A percentile compares a stretch with the other conserved stretches of the same genome.
phyloP scores from a whole-genome alignment of 92 coral and sea anemone genomes.

The Pocillopora meandrina region DNA sequence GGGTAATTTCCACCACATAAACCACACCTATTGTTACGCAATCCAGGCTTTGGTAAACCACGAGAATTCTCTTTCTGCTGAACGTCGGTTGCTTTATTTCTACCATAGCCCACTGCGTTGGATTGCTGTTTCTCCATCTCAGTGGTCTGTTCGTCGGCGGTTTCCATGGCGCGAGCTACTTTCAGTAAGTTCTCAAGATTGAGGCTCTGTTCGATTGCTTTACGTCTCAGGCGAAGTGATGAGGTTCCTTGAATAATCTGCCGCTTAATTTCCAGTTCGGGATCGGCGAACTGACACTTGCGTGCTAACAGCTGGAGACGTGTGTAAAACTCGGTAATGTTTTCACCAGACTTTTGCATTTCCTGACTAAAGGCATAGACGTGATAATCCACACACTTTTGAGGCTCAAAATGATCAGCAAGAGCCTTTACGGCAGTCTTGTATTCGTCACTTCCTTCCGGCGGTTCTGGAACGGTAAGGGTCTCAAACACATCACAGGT shows the following conservation, averaged over 20 bases:
- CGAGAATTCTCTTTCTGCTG: slow-evolving; percentile 5
- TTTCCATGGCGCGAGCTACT: slow-evolving; percentile 60
- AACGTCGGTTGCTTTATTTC: slow-evolving; percentile 16
- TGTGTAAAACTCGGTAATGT: slow-evolving; percentile 45
- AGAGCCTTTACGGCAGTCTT: slow-evolving; percentile 39
- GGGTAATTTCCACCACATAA: slow-evolving; percentile 60
- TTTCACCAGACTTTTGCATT: slow-evolving; percentile 52
- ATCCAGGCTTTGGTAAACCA: slow-evolving; percentile 6
- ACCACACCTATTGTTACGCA: slow-evolving; percentile 43
- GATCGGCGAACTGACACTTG: slow-evolving; percentile 27
- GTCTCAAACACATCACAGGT: slow-evolving; percentile 59
- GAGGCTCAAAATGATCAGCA: slow-evolving; percentile 46
- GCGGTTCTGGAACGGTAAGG: slow-evolving; percentile 45
- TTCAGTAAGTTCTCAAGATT: slow-evolving; percentile 48
- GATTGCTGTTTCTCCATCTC: slow-evolving; percentile 60
- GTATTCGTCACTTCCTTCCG: slow-evolving; percentile 42
- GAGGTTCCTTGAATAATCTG: slow-evolving; percentile 59
- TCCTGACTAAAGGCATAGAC: slow-evolving; percentile 36
- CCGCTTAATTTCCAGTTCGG: slow-evolving; percentile 41
- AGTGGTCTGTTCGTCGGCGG: slow-evolving; percentile 57
- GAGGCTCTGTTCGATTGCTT: slow-evolving; percentile 65
- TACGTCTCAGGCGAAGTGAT: slow-evolving; percentile 59
- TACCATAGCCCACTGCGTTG: slow-evolving; percentile 38
- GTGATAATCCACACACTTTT: slow-evolving; percentile 41
- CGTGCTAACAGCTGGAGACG: slow-evolving; percentile 51